Percentiles rank a stretch among this genome's conserved stretches.
phyloP scores from a whole-genome alignment of 2,888 invertebrate genomes.

The Eueremaeus valkanovi region DNA sequence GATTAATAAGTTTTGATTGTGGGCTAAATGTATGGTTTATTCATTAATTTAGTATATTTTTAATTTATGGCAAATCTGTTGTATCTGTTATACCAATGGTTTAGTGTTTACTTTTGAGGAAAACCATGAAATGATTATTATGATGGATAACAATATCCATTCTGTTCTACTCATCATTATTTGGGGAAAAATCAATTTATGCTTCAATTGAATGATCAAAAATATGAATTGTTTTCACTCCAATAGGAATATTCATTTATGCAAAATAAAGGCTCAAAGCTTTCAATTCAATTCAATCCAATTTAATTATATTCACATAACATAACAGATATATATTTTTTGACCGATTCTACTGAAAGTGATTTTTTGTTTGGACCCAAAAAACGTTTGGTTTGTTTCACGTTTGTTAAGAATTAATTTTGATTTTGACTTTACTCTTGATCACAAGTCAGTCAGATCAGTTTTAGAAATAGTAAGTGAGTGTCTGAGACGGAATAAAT shows the following conservation, averaged over 20 bases:
- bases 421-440: too few species aligned
- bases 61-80: background rate
- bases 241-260: background rate
- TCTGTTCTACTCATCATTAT: background rate
- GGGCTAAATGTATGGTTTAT: background rate
- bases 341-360: background rate
- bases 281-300: background rate
- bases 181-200: background rate
- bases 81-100: background rate
- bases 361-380: background rate
- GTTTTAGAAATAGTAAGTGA: too few species aligned
- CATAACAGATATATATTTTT: background rate
- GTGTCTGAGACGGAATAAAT: conserved; percentile 17
- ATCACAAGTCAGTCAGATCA: too few species aligned
- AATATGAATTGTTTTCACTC: background rate
- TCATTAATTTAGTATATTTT: background rate
- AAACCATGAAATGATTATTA: background rate
- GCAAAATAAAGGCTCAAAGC: background rate
- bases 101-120: background rate
- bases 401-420: too few species aligned
- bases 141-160: conserved; percentile 14
- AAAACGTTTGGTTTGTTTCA: background rate
- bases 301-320: background rate
- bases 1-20: background rate
- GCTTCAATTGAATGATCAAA: background rate